Percentiles rank a stretch among this genome's conserved stretches.
phyloP scores from a whole-genome alignment of 2,113 vertebrate genomes.

The Corapipo altera region DNA sequence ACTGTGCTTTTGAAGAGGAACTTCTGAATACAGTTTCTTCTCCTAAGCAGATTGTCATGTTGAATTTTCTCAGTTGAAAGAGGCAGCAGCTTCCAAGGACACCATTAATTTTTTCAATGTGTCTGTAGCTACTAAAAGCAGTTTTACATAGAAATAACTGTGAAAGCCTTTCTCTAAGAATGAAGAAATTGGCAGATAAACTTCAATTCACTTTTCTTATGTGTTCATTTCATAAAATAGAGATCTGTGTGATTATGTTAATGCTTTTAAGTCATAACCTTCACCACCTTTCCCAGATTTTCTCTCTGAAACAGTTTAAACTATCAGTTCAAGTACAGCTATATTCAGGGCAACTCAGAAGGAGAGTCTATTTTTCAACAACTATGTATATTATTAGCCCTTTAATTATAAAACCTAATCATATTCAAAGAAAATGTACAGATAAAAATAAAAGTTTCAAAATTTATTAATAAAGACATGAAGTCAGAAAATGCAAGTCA shows the following conservation, averaged over 20 bases:
- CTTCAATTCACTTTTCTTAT: neutral
- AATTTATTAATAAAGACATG: neutral
- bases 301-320: neutral
- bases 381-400: neutral
- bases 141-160: neutral
- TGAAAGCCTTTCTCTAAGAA: neutral
- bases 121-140: neutral
- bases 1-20: neutral
- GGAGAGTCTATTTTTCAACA: neutral
- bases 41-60: neutral
- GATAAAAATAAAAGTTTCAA: neutral
- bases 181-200: neutral
- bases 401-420: neutral
- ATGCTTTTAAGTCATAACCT: neutral
- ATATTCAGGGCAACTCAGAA: neutral
- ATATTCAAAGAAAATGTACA: neutral
- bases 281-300: neutral
- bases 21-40: neutral
- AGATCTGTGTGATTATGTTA: neutral
- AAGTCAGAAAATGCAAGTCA: neutral
- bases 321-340: neutral
- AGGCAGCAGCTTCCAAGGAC: neutral
- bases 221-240: neutral
- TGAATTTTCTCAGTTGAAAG: neutral
- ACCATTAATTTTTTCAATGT: neutral